A percentile compares a stretch with the other conserved stretches of the same genome.
Evolutionary conservation across 2,888 invertebrate genomes (phyloP).

Genomic region (Zonitis immaculata): DNA sequence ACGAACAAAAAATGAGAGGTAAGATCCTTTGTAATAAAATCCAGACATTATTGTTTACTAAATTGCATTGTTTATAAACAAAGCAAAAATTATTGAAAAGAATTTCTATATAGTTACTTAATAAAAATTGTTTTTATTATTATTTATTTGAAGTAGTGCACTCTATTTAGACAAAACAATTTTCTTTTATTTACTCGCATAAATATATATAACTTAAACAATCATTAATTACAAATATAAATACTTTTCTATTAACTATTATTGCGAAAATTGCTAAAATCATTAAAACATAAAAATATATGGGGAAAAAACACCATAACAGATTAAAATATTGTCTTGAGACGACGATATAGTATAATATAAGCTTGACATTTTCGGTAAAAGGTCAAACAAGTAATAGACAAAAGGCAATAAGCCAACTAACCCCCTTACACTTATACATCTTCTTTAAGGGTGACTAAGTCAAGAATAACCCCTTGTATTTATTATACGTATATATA

Average conservation of each 20-base stretch:
- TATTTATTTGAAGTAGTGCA: too few relatives aligned
- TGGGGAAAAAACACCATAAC: neutral
- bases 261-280: too few relatives aligned
- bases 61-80: constrained; percentile 29
- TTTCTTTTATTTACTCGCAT: too few relatives aligned
- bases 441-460: constrained; percentile 42
- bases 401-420: constrained; percentile 37
- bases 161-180: neutral
- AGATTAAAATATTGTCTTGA: constrained; percentile 23
- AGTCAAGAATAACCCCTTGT: constrained; percentile 21
- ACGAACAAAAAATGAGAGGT: constrained; percentile 95
- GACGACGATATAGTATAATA: constrained; percentile 25
- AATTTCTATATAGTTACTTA: neutral
- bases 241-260: too few relatives aligned
- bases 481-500: constrained; percentile 1
- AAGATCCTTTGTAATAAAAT: constrained; percentile 46
- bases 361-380: constrained; percentile 34
- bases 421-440: constrained; percentile 44
- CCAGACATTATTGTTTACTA: constrained; percentile 32
- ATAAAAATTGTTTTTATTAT: too few relatives aligned
- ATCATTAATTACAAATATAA: too few relatives aligned
- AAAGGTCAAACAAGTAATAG: constrained; percentile 36
- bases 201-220: too few relatives aligned
- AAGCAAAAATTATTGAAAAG: neutral
- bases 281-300: too few relatives aligned